These are phyloP conservation scores for Cataglyphis cursor DNA, from an alignment of 2,888 invertebrate species.

Conservation along the genomic window DNA sequence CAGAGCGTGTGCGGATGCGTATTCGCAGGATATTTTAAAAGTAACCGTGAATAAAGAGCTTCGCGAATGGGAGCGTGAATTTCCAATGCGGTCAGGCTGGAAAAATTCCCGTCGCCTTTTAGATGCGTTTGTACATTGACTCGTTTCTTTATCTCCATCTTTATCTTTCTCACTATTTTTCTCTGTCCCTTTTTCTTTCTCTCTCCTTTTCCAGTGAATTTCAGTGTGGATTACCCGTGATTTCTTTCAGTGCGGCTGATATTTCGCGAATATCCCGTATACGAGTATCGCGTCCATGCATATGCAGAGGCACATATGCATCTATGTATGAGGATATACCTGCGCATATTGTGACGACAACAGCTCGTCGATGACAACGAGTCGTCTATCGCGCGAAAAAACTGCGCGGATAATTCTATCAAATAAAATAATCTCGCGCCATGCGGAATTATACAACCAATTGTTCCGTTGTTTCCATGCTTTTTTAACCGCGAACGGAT, in stretches of 20 bases:
- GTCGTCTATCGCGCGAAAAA: background rate
- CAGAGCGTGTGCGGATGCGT: background rate
- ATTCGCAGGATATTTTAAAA: slow-evolving; percentile 30
- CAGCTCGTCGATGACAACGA: slow-evolving; percentile 25
- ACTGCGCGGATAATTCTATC: slow-evolving; percentile 20
- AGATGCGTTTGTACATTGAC: background rate
- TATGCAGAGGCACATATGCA: slow-evolving; percentile 62
- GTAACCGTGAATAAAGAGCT: slow-evolving; percentile 6
- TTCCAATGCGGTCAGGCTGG: background rate
- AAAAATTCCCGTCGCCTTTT: background rate
- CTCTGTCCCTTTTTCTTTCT: background rate
- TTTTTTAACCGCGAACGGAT: slow-evolving; percentile 3
- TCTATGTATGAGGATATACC: slow-evolving; percentile 63
- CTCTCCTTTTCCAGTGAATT: background rate
- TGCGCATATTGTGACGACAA: slow-evolving; percentile 50
- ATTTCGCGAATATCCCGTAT: slow-evolving; percentile 4
- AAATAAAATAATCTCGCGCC: slow-evolving; percentile 37
- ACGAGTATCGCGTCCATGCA: slow-evolving; percentile 59
- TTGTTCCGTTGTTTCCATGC: slow-evolving; percentile 8
- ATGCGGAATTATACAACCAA: slow-evolving; percentile 41
- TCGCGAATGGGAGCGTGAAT: background rate
- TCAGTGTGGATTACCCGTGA: background rate
- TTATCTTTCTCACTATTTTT: background rate
- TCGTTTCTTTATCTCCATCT: background rate
- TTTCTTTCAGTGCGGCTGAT: slow-evolving; percentile 34